Percentiles rank a stretch among this genome's conserved stretches.
These are phyloP conservation scores for Orientallactaga sibirica DNA, from an alignment of 2,797 vertebrate genomes.

Conservation along the genomic window DNA sequence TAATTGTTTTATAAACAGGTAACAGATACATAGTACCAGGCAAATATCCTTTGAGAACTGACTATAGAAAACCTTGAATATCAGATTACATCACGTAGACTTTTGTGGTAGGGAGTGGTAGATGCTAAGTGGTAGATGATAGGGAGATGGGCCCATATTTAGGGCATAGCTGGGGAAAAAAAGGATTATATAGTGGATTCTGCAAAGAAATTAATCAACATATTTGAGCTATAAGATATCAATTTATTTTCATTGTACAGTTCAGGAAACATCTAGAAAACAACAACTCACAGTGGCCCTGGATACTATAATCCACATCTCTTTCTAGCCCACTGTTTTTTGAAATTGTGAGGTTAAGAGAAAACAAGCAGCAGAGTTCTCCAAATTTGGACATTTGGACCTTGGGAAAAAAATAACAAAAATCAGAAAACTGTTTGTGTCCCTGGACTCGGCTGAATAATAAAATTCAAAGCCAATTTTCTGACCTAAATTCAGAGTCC, in stretches of 20 bases:
- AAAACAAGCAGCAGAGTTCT: constrained; percentile 71
- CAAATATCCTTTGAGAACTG: background rate
- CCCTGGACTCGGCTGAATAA: constrained; percentile 72
- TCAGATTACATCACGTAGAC: background rate
- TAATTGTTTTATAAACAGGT: too few relatives aligned
- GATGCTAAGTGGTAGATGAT: background rate
- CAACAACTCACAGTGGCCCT: background rate
- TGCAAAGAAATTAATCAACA: constrained; percentile 17
- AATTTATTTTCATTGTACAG: constrained; percentile 28
- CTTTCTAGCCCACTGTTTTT: background rate
- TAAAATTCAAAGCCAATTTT: constrained; percentile 86
- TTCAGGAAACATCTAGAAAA: background rate
- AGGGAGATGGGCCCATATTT: background rate
- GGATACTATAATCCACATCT: background rate
- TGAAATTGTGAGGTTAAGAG: constrained; percentile 38
- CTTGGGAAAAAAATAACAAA: background rate
- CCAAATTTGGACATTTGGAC: constrained; percentile 77
- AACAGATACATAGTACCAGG: too few relatives aligned
- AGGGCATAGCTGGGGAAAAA: background rate
- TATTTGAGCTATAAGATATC: background rate
- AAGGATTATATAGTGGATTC: background rate
- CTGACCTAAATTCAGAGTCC: constrained; percentile 85
- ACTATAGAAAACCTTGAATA: background rate
- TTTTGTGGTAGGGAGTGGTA: background rate
- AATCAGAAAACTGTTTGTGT: constrained; percentile 54